Base-by-base conservation (phyloP, 2,888 invertebrate species). In the Lasius platythorax region DNA sequence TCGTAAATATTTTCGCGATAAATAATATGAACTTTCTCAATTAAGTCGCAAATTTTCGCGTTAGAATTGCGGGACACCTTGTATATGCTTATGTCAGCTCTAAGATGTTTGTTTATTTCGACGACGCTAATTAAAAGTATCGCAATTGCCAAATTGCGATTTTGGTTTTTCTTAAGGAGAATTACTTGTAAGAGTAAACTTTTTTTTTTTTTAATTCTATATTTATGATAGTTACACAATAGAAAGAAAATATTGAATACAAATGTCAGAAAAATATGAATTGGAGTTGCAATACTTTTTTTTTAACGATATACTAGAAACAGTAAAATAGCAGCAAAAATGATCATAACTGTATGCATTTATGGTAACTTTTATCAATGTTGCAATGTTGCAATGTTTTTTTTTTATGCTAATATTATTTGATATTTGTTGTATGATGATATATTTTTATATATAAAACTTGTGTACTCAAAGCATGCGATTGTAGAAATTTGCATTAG, bases 391-490 rank as follows among this genome's bases (percentile, higher is more conserved):
- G 6, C 30, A 15, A 61, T 30, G 3, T 61, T 37, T 46, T 0
- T 64, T 9, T 76, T 37, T 67, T 15, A 23, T 23, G 8, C 18
- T 28, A 37, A n/a, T 18, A 50, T 50, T 6, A 50, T 53, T n/a
- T 53, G n/a, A 53, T 8, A n/a, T 53, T 53, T 2, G n/a, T 53
- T n/a, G n/a, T 53, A 43, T 28, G 33, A 15, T 30, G n/a, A 50
- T 1, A 46, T 46, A 23, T 23, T 63, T 2, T 9, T 63, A 8
- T 37, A 37, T 37, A 23, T 50, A 67, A 67, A n/a, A n/a, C 11
- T 75, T 75, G 33, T 46, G 6, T 68, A 28, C 18, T 30, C n/a
- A n/a, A 68, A 56, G 70, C 70, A 79, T 76, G 58, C 79, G 11
- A 8, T 73, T 28, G 15, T 73, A 33, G n/a, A 37, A 30, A 18